Base-by-base conservation (phyloP, 92 coral and sea anemone genomes). In the Parazoanthus darwini region DNA sequence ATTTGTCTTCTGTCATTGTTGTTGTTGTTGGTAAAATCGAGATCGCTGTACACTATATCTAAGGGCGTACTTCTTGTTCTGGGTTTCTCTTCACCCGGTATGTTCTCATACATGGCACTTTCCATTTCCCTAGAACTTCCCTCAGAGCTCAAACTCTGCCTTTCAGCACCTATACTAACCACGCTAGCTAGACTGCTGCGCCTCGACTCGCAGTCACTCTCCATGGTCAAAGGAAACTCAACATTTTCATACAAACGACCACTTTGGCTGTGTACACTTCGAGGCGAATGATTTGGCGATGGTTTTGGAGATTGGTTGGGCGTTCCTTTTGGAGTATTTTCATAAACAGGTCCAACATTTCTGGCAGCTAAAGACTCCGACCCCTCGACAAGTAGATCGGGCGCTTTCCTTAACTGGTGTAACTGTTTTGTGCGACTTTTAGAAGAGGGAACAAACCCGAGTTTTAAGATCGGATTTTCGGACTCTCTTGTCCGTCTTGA, bases 401-500 rank as follows among this genome's bases (percentile, higher is more conserved):
- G 94, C 63, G 91, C 83, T 74, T 76, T 78, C 63, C 89, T 91
- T 51, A 93, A 79, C 63, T 93, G 90, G 10, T 90, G 93, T 43
- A 91, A 48, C 20, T 77, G 46, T 7, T 91, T 78, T 4, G 78
- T 85, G 72, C 56, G 88, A 63, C 78, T 80, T 42, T 82, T 89
- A 36, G 83, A 39, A 25, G 79, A 73, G 42, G 90, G 83, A 38
- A 93, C 92, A 87, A 95, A 95, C 68, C 91, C 98, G 71, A 94
- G 93, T 81, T 97, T 88, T 72, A 95, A 92, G 82, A 97, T 94
- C 38, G 99, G 98, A 68, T 97, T 97, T 80, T 93, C 93, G 42
- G 99, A 97, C 77, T 95, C 98, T 38, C 99, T 90, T 2, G 99
- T 97, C 35, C 94, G 97, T 78, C 99, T 89, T 6, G 98, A 90